A percentile compares a stretch with the other conserved stretches of the same genome.
These are phyloP conservation scores for Anolis apletophallus DNA, from an alignment of 2,797 vertebrate species.

Conservation along the genomic window DNA sequence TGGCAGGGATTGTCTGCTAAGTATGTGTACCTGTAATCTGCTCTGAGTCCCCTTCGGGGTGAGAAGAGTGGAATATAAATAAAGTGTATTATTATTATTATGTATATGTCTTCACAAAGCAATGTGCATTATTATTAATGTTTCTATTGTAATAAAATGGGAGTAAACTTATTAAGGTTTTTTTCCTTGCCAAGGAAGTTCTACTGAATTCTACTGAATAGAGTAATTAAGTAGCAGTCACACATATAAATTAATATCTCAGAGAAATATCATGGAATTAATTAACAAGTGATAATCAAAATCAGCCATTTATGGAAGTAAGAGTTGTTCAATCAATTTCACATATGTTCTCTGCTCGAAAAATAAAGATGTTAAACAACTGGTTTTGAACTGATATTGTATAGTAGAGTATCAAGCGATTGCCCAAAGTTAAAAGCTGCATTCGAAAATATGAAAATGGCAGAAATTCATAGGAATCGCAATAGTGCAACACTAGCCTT, in stretches of 20 bases:
- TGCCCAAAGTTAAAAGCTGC: background rate
- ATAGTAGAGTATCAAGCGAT: background rate
- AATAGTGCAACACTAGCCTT: background rate
- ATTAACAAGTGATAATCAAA: conserved; percentile 16
- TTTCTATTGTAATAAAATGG: background rate
- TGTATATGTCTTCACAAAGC: background rate
- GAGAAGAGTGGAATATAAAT: no score
- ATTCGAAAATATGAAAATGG: background rate
- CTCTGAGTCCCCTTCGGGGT: no score
- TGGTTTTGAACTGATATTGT: background rate
- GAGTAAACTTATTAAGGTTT: background rate
- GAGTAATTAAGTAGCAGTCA: background rate
- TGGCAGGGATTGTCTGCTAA: no score
- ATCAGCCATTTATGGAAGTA: background rate
- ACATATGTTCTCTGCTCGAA: background rate
- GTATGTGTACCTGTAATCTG: no score
- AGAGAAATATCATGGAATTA: conserved; percentile 11
- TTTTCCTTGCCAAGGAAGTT: background rate
- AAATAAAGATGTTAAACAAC: background rate
- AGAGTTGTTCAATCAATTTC: background rate
- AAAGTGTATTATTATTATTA: no score
- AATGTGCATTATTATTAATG: conserved; percentile 4
- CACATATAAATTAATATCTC: background rate
- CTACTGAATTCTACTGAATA: background rate
- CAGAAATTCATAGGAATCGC: background rate